Conservation (phyloP, 2,113 vertebrate species). For the Ciconia boyciana region DNA sequence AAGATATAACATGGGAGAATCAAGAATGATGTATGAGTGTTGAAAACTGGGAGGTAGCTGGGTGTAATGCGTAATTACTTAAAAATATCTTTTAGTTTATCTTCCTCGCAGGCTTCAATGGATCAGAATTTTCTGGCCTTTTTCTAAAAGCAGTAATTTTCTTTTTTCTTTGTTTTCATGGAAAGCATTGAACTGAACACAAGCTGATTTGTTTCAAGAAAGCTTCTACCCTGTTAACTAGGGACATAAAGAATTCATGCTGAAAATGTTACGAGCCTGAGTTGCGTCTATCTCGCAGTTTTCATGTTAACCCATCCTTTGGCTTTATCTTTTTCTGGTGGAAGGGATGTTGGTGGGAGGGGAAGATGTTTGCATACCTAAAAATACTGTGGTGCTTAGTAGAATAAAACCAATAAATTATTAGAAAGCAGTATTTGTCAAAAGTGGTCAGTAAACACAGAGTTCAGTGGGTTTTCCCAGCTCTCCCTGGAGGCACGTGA, state of each 20-base stretch:
- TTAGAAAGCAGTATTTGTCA: background rate
- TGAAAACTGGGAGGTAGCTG: background rate
- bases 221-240: background rate
- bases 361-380: background rate
- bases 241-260: conserved; percentile 49
- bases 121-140: background rate
- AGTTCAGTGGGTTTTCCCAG: background rate
- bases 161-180: conserved; percentile 6
- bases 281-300: background rate
- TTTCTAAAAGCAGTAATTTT: conserved; percentile 6
- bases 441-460: background rate
- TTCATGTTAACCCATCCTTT: background rate
- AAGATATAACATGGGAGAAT: background rate
- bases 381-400: background rate
- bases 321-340: background rate
- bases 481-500: background rate
- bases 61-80: background rate
- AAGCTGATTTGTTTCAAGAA: background rate
- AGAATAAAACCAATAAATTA: background rate
- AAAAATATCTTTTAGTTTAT: background rate
- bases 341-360: background rate
- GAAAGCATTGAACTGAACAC: conserved; percentile 2
- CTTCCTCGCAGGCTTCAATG: background rate
- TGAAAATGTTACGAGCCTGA: background rate
- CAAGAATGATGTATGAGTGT: background rate